Evolutionary conservation across 1,140 invertebrate genomes (phyloP).

Genomic region (Drosophila ananassae): DNA sequence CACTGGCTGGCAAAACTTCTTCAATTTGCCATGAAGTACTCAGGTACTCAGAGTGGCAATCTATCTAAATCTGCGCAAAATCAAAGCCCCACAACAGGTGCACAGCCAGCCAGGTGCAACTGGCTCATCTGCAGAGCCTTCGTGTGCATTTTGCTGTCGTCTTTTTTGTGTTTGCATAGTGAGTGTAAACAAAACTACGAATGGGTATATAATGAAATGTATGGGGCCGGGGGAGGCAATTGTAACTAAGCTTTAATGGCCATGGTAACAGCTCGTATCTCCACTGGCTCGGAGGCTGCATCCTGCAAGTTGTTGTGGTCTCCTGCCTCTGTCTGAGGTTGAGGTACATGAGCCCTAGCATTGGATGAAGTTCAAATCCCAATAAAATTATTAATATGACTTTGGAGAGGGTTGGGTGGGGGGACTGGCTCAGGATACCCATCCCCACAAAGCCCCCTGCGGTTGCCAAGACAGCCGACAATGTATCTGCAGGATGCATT

Average conservation of each 20-base stretch:
- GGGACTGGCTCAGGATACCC: neutral
- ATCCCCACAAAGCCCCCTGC: conserved; percentile 8
- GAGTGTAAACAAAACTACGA: conserved; percentile 59
- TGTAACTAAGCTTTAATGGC: conserved; percentile 55
- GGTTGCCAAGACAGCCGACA: conserved; percentile 68
- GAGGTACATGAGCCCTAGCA: neutral
- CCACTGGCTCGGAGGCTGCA: conserved; percentile 15
- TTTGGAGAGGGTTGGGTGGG: conserved; percentile 30
- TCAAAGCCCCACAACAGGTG: conserved; percentile 42
- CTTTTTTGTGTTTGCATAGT: conserved; percentile 46
- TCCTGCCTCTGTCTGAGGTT: neutral
- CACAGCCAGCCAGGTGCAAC: conserved; percentile 1
- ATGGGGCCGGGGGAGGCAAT: conserved; percentile 8
- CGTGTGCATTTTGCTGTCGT: conserved; percentile 38
- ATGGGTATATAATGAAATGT: conserved; percentile 7
- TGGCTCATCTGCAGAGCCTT: neutral
- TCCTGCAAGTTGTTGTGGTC: conserved; percentile 38
- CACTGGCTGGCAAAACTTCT: conserved; percentile 11
- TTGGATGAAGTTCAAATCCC: conserved; percentile 58
- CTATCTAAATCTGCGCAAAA: conserved; percentile 1
- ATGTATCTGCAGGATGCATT: conserved; percentile 54
- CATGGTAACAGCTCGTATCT: conserved; percentile 28
- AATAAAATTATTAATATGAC: conserved; percentile 81
- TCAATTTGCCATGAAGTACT: conserved; percentile 19
- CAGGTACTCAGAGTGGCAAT: conserved; percentile 15